Percentiles rank a stretch among this genome's conserved stretches.
These are phyloP conservation scores for Noctua janthina DNA, from an alignment of 2,888 invertebrate genomes.

Conservation along the genomic window DNA sequence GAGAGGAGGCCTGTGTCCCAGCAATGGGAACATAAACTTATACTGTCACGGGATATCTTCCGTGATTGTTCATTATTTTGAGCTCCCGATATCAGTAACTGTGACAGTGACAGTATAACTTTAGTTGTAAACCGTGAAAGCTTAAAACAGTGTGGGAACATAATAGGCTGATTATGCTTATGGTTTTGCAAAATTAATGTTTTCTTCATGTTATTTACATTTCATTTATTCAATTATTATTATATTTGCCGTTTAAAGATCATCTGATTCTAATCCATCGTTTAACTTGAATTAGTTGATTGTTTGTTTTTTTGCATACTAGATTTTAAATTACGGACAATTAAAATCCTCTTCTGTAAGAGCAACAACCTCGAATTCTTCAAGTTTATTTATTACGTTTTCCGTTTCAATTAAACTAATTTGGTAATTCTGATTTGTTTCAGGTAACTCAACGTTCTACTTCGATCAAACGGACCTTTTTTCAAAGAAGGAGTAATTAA, in stretches of 20 bases:
- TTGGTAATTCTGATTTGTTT: constrained; percentile 65
- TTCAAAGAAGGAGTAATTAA: constrained; percentile 54
- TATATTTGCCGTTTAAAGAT: neutral
- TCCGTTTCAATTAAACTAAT: constrained; percentile 59
- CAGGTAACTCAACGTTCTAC: constrained; percentile 60
- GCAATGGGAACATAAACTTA: too few relatives aligned
- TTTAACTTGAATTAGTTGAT: neutral
- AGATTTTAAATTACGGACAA: neutral
- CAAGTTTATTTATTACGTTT: constrained; percentile 49
- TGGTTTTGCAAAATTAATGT: too few relatives aligned
- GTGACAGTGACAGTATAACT: too few relatives aligned
- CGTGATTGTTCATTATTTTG: too few relatives aligned
- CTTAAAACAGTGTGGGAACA: too few relatives aligned
- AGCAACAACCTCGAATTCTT: constrained; percentile 17
- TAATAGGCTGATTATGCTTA: too few relatives aligned
- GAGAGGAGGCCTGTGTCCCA: too few relatives aligned
- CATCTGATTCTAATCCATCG: neutral
- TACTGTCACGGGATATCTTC: too few relatives aligned
- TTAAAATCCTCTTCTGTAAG: constrained; percentile 8
- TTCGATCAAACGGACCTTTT: constrained; percentile 46
- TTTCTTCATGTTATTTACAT: neutral
- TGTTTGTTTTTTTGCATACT: neutral
- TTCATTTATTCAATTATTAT: neutral
- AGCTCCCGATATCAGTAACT: too few relatives aligned
- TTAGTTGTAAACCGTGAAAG: too few relatives aligned